Conservation (phyloP, 2,888 invertebrate species). For the Helobdella robusta region DNA sequence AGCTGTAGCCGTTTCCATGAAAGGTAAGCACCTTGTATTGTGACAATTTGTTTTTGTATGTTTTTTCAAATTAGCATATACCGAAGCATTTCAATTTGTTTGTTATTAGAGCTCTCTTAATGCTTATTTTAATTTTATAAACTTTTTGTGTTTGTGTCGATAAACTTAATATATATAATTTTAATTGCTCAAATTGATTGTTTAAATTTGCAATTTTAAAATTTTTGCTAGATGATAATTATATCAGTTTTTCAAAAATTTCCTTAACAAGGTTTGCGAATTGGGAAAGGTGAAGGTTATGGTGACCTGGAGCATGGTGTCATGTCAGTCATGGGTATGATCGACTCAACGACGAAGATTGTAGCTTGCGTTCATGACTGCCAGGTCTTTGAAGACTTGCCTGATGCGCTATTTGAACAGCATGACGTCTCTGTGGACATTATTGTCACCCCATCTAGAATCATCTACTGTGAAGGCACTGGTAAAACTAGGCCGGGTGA, state of each 20-base stretch:
- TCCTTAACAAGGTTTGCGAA: slow-evolving; percentile 59
- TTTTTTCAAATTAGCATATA: no score
- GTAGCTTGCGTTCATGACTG: slow-evolving; percentile 74
- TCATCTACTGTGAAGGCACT: slow-evolving; percentile 54
- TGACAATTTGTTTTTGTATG: not conserved
- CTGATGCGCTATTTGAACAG: slow-evolving; percentile 64
- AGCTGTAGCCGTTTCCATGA: slow-evolving; percentile 72
- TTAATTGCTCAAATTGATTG: no score
- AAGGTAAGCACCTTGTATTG: slow-evolving; percentile 51
- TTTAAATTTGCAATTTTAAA: no score
- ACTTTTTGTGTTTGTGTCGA: no score
- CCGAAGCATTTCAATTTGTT: no score
- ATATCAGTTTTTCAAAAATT: no score
- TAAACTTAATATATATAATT: no score
- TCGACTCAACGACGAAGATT: slow-evolving; percentile 64
- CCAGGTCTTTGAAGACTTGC: slow-evolving; percentile 52
- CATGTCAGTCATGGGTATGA: slow-evolving; percentile 66
- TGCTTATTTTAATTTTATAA: no score
- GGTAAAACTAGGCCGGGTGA: slow-evolving; percentile 60
- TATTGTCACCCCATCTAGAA: slow-evolving; percentile 69
- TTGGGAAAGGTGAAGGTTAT: slow-evolving; percentile 78
- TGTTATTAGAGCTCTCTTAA: no score
- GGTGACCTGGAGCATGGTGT: slow-evolving; percentile 75
- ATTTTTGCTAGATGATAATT: no score
- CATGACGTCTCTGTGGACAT: slow-evolving; percentile 76